Evolutionary conservation across 2,113 vertebrate species (phyloP), one percentile per base, ranked within the genome.

Genomic region (Eurystomus gularis): DNA sequence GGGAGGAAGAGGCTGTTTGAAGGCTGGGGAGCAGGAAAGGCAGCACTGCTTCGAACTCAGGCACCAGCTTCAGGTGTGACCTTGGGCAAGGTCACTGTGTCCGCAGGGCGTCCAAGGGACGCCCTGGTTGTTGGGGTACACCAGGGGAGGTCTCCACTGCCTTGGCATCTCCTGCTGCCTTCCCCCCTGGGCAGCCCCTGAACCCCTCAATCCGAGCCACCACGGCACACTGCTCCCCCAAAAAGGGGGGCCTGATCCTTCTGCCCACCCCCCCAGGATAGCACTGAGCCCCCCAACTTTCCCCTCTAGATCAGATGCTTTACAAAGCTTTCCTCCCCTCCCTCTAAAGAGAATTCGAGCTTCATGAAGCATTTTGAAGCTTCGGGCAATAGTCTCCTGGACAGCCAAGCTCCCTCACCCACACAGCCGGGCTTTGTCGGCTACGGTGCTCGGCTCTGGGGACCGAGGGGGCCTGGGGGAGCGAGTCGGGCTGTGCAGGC

Each of bases 11-110:
- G 39, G 48, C 26, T 2, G 3, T 11, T 35, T 3, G 79, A 60
- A 29, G 25, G 57, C 33, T 13, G 70, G 19, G 66, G 33, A 37
- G 5, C 16, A 11, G 58, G 40, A 42, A 7, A 18, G 2, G 19
- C 51, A 72, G 19, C 26, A n/a, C 28, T 0, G 1, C 29, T 66
- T 46, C 0, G 0, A 61, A 21, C 6, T 6, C 1, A 0, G 35
- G 24, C 17, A 13, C 31, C 0, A 0, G 61, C 33, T 48, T 2
- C 51, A 40, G 80, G 39, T 4, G 62, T 77, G 70, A 95, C 94
- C 81, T 87, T 87, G 91, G 86, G 25, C 87, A 92, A 96, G 93
- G 83, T 93, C 86, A 79, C 8, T 1, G 3, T 64, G 20, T 0
- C 19, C 13, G 0, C 17, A 7, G 26, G 49, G 40, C 25, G 18